Evolutionary conservation across 2,113 vertebrate species (phyloP).

Genomic region (Pelobates fuscus): DNA sequence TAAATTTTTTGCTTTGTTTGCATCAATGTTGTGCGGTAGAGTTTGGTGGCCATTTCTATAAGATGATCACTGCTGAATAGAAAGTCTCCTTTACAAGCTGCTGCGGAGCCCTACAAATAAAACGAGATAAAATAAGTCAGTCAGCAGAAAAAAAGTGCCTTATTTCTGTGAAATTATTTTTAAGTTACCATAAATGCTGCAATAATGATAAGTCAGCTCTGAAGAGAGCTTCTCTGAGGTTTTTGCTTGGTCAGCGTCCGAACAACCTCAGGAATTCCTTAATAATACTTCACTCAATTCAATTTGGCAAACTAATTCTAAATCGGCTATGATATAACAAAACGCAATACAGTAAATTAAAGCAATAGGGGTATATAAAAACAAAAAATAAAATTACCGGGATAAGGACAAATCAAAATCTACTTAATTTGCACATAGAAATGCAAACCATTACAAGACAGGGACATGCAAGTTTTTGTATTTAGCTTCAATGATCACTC

Average conservation of each 20-base stretch:
- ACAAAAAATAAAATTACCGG: no score
- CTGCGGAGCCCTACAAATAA: conserved; percentile 79
- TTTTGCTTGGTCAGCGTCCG: not conserved
- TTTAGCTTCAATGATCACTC: no score
- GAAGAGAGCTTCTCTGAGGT: not conserved
- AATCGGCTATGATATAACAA: no score
- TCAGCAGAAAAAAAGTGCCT: no score
- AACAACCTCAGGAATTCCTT: not conserved
- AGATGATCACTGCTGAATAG: conserved; percentile 92
- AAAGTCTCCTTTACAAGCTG: conserved; percentile 95
- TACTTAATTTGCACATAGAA: no score
- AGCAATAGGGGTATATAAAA: no score
- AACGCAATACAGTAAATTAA: no score
- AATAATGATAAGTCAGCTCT: not conserved
- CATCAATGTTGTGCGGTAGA: conserved; percentile 82
- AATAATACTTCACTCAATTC: not conserved
- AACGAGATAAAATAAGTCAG: not conserved
- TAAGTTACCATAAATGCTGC: not conserved
- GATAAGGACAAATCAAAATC: no score
- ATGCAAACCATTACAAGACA: no score
- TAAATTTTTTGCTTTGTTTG: conserved; percentile 81
- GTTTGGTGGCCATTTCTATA: conserved; percentile 96
- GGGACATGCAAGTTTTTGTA: no score
- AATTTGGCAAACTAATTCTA: no score
- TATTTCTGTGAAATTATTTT: not conserved